Percentiles rank a stretch among this genome's conserved stretches.
phyloP scores from a whole-genome alignment of 2,888 invertebrate species.

The Acronicta psi region DNA sequence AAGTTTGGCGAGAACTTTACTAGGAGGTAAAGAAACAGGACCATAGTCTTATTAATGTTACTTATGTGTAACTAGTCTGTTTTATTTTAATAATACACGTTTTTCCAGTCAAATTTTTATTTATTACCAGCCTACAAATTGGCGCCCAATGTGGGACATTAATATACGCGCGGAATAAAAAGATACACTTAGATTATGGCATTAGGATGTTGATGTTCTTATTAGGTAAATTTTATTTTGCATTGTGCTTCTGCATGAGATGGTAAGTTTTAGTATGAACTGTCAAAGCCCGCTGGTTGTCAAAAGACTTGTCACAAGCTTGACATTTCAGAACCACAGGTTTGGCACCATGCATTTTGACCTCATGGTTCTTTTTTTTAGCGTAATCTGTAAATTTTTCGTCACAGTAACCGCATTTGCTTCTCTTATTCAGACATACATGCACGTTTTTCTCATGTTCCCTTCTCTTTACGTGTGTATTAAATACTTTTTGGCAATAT shows the following conservation, averaged over 20 bases:
- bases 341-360: slow-evolving; percentile 74
- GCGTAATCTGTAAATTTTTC: slow-evolving; percentile 78
- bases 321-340: slow-evolving; percentile 78
- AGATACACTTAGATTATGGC: no score
- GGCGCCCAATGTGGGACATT: no score
- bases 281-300: slow-evolving; percentile 82
- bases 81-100: no score
- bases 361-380: slow-evolving; percentile 77
- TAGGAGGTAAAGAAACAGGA: no score
- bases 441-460: slow-evolving; percentile 70
- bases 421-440: slow-evolving; percentile 61
- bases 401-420: slow-evolving; percentile 72
- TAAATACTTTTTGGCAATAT: slow-evolving; percentile 66
- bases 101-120: no score
- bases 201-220: no score
- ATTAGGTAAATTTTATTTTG: slow-evolving; percentile 20
- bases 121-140: no score
- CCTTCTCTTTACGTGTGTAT: slow-evolving; percentile 64
- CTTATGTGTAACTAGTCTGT: no score
- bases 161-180: no score
- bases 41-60: no score
- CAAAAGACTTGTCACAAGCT: slow-evolving; percentile 83
- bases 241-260: slow-evolving; percentile 63
- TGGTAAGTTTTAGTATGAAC: slow-evolving; percentile 79
- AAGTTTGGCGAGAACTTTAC: no score